Evolutionary conservation across 2,797 vertebrate species (phyloP), one percentile per base, ranked within the genome.

Genomic region (Crocodylus rhombifer): DNA sequence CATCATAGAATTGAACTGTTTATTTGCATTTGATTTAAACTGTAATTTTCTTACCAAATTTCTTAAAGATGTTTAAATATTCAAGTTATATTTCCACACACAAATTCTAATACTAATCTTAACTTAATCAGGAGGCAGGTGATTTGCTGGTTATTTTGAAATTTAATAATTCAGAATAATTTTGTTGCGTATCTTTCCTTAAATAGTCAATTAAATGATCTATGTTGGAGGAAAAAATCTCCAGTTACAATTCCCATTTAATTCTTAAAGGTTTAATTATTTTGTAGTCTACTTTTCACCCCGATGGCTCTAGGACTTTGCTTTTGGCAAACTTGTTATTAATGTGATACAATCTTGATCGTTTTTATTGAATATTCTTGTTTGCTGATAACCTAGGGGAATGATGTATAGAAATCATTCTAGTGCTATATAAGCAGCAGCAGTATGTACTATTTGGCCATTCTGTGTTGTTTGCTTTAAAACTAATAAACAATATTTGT

Each of bases 31-130:
- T 82, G 21, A 26, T 3, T 14, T 86, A 64, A 81, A 84, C 80
- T 28, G 2, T 77, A 63, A 61, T 64, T 82, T 51, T 89, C 25
- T 87, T 80, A 76, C 20, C 2, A 84, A 60, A 55, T 83, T 79
- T 88, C 30, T 75, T 6, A 56, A 89, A 89, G 14, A 25, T 71
- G 69, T 90, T 82, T 28, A n/a, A 74, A 86, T 88, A 67, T 89
- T 82, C 15, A 65, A 33, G 25, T 5, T 84, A 90, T 80, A 76
- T 12, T 5, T 4, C 84, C n/a, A 74, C 65, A 76, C 36, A 94
- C 76, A 14, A 76, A 91, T 26, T 30, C 6, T 88, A 82, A 80
- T 76, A 21, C 2, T 84, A 26, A n/a, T 91, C 75, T 88, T 91
- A 33, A 65, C 5, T 56, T 92, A 89, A 95, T 84, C 77, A 84